Conservation (phyloP, 2,113 vertebrate species). For the Pseudorectes ferrugineus region DNA sequence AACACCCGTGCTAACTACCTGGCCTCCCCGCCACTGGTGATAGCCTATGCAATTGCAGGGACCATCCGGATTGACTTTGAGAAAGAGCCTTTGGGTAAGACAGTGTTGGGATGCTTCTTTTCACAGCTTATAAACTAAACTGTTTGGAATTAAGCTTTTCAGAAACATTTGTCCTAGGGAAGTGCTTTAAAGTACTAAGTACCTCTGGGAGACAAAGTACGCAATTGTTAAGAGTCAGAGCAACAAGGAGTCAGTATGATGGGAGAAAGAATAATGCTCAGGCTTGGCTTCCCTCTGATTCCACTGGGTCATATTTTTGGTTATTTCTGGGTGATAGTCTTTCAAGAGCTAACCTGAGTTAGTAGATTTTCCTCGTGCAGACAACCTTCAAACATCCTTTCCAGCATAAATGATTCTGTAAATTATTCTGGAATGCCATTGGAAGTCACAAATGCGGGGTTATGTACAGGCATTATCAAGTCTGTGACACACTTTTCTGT, state of each 20-base stretch:
- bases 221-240: background rate
- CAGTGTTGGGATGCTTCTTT: background rate
- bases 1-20: conserved; percentile 96
- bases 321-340: background rate
- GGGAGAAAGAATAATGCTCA: background rate
- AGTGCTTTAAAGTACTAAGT: background rate
- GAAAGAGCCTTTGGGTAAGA: conserved; percentile 86
- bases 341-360: background rate
- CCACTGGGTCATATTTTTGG: background rate
- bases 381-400: background rate
- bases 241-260: background rate
- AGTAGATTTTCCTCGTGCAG: background rate
- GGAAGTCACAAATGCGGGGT: background rate
- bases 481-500: background rate
- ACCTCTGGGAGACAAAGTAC: background rate
- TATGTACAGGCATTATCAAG: background rate
- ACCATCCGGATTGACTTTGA: conserved; percentile 91
- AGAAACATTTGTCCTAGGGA: background rate
- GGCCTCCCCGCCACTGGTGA: conserved; percentile 90
- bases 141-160: background rate
- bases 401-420: background rate
- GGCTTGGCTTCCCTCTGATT: background rate
- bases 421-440: background rate
- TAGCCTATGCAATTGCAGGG: conserved; percentile 93
- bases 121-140: background rate